A percentile compares a stretch with the other conserved stretches of the same genome.
These are phyloP conservation scores for Thamnaconus septentrionalis DNA, from an alignment of 2,113 vertebrate genomes.

Conservation along the genomic window DNA sequence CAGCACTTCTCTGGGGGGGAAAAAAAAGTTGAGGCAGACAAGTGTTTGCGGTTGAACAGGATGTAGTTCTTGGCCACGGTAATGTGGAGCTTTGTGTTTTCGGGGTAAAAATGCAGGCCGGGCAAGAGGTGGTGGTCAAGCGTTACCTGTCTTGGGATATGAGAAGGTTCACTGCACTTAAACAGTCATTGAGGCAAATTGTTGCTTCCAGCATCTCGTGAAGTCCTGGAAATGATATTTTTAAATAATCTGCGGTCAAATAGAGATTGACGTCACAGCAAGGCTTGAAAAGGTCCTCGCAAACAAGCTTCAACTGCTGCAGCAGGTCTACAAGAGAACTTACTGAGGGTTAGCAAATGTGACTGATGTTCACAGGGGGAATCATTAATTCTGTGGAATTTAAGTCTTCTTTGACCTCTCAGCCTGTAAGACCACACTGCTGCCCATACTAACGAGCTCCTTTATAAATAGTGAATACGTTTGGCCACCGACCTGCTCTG, in stretches of 20 bases:
- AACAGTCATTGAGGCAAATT: slow-evolving; percentile 80
- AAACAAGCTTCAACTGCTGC: too few species aligned
- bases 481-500: slow-evolving; percentile 76
- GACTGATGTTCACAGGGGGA: too few species aligned
- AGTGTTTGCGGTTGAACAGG: background rate
- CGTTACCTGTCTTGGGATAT: slow-evolving; percentile 84
- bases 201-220: slow-evolving; percentile 75
- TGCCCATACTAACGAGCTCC: slow-evolving; percentile 15
- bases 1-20: slow-evolving; percentile 77
- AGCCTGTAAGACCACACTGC: slow-evolving; percentile 1
- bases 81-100: background rate
- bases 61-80: background rate
- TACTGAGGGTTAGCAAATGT: too few species aligned
- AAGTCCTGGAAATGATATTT: slow-evolving; percentile 70
- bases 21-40: slow-evolving; percentile 29
- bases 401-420: slow-evolving; percentile 1
- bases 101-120: background rate
- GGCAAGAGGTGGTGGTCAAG: too few species aligned
- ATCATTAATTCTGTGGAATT: background rate
- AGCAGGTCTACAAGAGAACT: too few species aligned
- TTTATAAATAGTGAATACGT: slow-evolving; percentile 16
- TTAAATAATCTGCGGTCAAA: slow-evolving; percentile 6
- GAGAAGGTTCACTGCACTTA: slow-evolving; percentile 82
- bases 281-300: too few species aligned
- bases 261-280: too few species aligned